Base-by-base conservation (phyloP, 2,888 invertebrate genomes). In the Ennomos fuscantarius region DNA sequence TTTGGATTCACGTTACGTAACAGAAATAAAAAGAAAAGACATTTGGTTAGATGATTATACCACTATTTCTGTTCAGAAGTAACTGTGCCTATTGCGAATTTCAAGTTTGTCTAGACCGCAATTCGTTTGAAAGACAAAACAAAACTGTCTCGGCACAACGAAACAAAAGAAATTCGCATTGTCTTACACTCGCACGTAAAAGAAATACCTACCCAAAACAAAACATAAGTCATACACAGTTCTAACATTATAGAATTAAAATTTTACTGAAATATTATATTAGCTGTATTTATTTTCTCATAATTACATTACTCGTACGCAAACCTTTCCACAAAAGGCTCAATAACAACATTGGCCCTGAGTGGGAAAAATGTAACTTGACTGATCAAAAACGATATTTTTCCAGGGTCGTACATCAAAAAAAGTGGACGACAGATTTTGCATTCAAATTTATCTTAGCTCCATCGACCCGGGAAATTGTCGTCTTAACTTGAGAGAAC, bases 381-480 rank as follows among this genome's bases (percentile, higher is more conserved):
- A 62, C 58, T 63, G 66, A 66, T 62, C 59, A 63, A 64, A 67
- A 63, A 55, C 8, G 59, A 64, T 67, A 65, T 65, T 65, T 63
- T 68, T 69, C 63, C 59, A 49, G 62, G 66, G 69, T 60, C 64
- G 69, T 76, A 73, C 65, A 77, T 77, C 78, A 77, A 78, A 42
- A 77, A 73, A 69, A 73, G 70, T 73, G 68, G 74, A 66, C 69
- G 73, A 70, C 76, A 81, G 82, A 81, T 79, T 84, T 76, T 76
- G 78, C 79, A 81, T 82, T 82, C 74, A 82, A 84, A 86, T 86
- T 82, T 84, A 83, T 84, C 82, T 81, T 71, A 72, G 74, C 79
- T 79, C 72, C 84, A 80, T 76, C 83, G 87, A 84, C 85, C 85
- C 86, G 86, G 72, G 71, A 86, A 87, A 88, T 87, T 86, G 87